These are phyloP conservation scores for Drosophila maculinotata DNA, from an alignment of 2,888 invertebrate genomes.

Conservation along the genomic window DNA sequence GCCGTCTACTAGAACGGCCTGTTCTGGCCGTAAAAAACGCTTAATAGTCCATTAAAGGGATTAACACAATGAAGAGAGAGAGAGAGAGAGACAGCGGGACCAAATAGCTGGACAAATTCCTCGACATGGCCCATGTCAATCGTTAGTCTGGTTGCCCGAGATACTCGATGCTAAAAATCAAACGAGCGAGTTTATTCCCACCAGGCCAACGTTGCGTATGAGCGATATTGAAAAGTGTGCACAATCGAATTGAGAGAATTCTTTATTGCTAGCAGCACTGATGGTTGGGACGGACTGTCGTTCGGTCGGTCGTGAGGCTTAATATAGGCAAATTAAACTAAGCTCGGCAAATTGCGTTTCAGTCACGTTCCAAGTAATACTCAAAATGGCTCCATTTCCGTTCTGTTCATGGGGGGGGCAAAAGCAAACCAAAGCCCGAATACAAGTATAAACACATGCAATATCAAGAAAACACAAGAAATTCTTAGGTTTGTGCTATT, in stretches of 20 bases:
- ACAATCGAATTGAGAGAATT: constrained; percentile 36
- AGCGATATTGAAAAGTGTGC: constrained; percentile 60
- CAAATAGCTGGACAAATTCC: constrained; percentile 67
- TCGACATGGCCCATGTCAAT: constrained; percentile 63
- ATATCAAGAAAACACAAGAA: constrained; percentile 2
- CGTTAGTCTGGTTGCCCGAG: too few species aligned
- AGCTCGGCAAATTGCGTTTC: constrained; percentile 72
- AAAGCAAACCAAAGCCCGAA: constrained; percentile 40
- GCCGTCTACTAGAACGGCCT: constrained; percentile 31
- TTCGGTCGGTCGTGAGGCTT: constrained; percentile 27
- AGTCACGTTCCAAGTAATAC: constrained; percentile 71
- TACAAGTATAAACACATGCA: constrained; percentile 66
- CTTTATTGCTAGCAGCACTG: constrained; percentile 48
- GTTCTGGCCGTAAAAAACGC: constrained; percentile 61
- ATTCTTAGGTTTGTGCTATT: neutral
- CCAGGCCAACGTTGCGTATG: constrained; percentile 53
- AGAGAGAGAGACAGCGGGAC: neutral
- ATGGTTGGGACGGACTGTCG: too few species aligned
- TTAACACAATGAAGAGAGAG: constrained; percentile 44
- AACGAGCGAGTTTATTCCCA: constrained; percentile 25
- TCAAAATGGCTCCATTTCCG: constrained; percentile 72
- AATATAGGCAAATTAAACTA: constrained; percentile 78
- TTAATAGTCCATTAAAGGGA: constrained; percentile 72
- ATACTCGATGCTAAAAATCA: constrained; percentile 58
- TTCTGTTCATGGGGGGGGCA: constrained; percentile 9